These are phyloP conservation scores for Caranx melampygus DNA, from an alignment of 2,113 vertebrate genomes.

Conservation along the genomic window DNA sequence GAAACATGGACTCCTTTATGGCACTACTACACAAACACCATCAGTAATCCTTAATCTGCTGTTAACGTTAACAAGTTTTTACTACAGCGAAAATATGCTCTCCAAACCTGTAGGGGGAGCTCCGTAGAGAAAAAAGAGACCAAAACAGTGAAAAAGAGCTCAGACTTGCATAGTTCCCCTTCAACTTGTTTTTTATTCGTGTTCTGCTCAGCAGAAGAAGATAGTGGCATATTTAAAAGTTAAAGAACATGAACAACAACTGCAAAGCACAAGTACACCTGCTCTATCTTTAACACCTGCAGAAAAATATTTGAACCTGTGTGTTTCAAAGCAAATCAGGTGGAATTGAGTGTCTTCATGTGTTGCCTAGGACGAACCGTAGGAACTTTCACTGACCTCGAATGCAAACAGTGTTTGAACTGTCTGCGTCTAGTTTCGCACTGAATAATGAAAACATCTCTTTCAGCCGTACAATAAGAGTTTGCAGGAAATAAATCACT, in stretches of 20 bases:
- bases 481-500: conserved; percentile 65
- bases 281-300: not conserved
- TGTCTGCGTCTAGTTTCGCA: conserved; percentile 14
- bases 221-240: not conserved
- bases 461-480: conserved; percentile 26
- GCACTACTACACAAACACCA: too few relatives aligned
- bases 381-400: conserved; percentile 5
- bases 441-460: conserved; percentile 31
- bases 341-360: not conserved
- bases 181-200: not conserved
- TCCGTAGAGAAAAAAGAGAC: too few relatives aligned
- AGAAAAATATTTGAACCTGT: not conserved
- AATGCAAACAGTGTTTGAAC: conserved; percentile 6
- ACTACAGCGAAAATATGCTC: too few relatives aligned
- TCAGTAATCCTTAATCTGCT: too few relatives aligned
- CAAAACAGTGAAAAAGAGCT: too few relatives aligned
- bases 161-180: too few relatives aligned
- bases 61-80: too few relatives aligned
- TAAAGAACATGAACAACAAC: not conserved
- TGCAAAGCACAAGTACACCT: not conserved
- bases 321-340: not conserved
- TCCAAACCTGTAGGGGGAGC: too few relatives aligned
- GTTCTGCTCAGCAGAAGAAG: not conserved
- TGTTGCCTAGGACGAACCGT: not conserved
- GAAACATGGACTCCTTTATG: too few relatives aligned